A percentile compares a stretch with the other conserved stretches of the same genome.
Evolutionary conservation across 2,113 vertebrate species (phyloP).

Genomic region (Turnix velox): DNA sequence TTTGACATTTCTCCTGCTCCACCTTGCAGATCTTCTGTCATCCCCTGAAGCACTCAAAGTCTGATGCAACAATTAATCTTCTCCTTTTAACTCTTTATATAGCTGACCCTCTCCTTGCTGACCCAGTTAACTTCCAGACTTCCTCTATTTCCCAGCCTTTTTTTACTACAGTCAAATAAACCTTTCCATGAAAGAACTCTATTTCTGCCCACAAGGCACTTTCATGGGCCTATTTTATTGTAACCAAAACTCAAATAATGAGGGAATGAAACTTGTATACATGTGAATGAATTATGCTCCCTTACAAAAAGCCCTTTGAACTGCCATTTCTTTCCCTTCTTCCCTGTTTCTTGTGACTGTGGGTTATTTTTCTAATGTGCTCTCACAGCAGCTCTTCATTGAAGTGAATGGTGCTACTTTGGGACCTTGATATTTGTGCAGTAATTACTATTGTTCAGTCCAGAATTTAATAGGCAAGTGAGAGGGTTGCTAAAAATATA

Average conservation of each 20-base stretch:
- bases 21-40: background rate
- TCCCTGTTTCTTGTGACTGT: background rate
- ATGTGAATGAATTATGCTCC: background rate
- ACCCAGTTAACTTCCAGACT: background rate
- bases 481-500: constrained; percentile 52
- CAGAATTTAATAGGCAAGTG: constrained; percentile 39
- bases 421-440: background rate
- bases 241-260: constrained; percentile 1
- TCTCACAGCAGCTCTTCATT: constrained; percentile 28
- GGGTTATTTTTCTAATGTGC: constrained; percentile 32
- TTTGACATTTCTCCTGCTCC: background rate
- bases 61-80: background rate
- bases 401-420: constrained; percentile 12
- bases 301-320: constrained; percentile 10
- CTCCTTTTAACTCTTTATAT: background rate
- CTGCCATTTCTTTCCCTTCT: background rate
- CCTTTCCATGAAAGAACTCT: background rate
- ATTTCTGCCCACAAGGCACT: background rate
- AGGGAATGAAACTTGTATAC: background rate
- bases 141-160: background rate
- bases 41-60: background rate
- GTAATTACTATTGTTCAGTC: constrained; percentile 48
- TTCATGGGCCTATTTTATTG: background rate
- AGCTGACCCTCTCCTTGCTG: background rate
- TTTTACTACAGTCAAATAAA: background rate